Evolutionary conservation across 2,888 invertebrate genomes (phyloP).

Genomic region (Heliconius aoede): DNA sequence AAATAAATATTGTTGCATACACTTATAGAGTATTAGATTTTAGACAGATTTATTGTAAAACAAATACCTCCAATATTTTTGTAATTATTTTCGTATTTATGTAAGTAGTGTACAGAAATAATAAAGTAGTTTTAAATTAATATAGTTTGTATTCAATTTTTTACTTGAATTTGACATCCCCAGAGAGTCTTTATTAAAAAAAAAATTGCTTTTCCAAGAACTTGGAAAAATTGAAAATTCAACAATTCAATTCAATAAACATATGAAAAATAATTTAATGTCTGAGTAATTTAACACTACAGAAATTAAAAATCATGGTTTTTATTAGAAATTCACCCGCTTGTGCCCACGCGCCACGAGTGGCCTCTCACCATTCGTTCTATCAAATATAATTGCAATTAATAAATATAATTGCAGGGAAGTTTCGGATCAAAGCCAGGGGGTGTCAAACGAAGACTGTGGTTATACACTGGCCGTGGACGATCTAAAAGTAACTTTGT

Average conservation of each 20-base stretch:
- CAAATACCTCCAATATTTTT: conserved; percentile 24
- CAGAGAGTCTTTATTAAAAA: no score
- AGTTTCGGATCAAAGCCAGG: conserved; percentile 2
- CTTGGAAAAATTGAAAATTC: no score
- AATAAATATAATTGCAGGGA: conserved; percentile 18
- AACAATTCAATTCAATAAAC: no score
- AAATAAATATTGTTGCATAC: not conserved
- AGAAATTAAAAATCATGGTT: no score
- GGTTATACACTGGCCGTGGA: conserved; percentile 24
- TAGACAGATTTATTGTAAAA: conserved; percentile 8
- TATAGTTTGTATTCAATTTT: not conserved
- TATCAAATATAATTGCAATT: not conserved
- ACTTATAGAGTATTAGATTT: not conserved
- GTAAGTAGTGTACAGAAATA: conserved; percentile 9
- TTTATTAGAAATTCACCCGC: not conserved
- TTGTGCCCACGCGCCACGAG: not conserved
- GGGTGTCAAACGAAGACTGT: conserved; percentile 7
- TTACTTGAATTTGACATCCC: not conserved
- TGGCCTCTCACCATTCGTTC: not conserved
- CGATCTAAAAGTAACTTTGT: conserved; percentile 38
- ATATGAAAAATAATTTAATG: no score
- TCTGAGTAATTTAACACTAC: no score
- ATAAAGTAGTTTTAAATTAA: not conserved
- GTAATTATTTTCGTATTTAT: conserved; percentile 22
- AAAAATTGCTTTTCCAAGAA: no score